A percentile compares a stretch with the other conserved stretches of the same genome.
Conservation (phyloP, 2,888 invertebrate genomes). For the Aspidiotus rigidus region DNA sequence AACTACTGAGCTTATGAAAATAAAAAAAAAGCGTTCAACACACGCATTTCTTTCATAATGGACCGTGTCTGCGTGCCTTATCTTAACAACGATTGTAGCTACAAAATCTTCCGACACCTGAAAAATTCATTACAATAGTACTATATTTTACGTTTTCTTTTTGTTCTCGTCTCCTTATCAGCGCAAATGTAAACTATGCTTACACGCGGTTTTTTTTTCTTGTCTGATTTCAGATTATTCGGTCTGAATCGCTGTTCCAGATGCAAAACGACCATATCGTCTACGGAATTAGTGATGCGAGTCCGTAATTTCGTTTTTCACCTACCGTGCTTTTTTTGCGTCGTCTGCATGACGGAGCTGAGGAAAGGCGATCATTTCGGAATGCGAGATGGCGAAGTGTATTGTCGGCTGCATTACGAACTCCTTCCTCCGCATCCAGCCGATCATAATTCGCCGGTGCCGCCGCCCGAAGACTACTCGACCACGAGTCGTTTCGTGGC, state of each 20-base stretch:
- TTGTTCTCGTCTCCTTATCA: constrained; percentile 5
- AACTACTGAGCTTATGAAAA: too few species aligned
- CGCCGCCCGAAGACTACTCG: constrained; percentile 46
- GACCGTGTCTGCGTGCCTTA: too few species aligned
- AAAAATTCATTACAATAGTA: neutral
- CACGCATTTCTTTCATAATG: too few species aligned
- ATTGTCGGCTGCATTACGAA: constrained; percentile 70
- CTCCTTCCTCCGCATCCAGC: constrained; percentile 39
- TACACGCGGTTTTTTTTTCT: neutral
- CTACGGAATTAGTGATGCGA: constrained; percentile 89
- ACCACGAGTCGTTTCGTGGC: constrained; percentile 47
- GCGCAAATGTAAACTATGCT: neutral
- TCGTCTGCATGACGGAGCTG: constrained; percentile 73
- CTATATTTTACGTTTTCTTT: neutral
- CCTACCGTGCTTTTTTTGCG: constrained; percentile 88
- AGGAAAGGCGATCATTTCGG: constrained; percentile 93
- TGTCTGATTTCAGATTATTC: constrained; percentile 62
- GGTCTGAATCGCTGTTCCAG: constrained; percentile 80
- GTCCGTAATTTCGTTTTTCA: constrained; percentile 88
- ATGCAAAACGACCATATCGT: constrained; percentile 78
- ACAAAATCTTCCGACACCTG: neutral
- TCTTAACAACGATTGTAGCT: neutral
- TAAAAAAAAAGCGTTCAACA: too few species aligned
- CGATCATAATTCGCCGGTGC: constrained; percentile 45
- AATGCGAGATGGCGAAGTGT: constrained; percentile 76